Evolutionary conservation across 1,140 invertebrate genomes (phyloP).

Genomic region (Hyles euphorbiae): DNA sequence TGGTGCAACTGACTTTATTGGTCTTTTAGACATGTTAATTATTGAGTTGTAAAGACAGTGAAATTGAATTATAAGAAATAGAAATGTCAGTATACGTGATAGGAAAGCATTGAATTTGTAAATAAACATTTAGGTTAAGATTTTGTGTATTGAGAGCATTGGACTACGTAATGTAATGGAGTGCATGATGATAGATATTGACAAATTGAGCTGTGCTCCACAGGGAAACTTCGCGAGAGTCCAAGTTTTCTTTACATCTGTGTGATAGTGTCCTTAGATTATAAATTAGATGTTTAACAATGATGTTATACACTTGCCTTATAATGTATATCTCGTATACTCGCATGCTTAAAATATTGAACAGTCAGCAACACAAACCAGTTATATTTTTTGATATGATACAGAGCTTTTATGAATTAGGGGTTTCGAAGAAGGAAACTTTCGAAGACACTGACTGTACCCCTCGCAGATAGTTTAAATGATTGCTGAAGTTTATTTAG

Average conservation of each 20-base stretch:
- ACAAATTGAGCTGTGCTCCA: conserved; percentile 7
- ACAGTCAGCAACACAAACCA: not conserved
- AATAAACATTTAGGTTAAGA: conserved; percentile 18
- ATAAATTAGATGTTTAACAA: conserved; percentile 17
- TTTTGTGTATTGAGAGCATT: conserved; percentile 10
- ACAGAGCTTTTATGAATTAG: too few relatives aligned
- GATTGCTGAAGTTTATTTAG: conserved; percentile 7
- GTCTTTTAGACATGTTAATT: conserved; percentile 14
- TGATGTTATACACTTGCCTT: conserved; percentile 50
- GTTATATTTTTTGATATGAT: too few relatives aligned
- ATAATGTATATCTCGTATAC: conserved; percentile 43
- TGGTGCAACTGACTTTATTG: conserved; percentile 13
- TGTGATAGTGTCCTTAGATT: conserved; percentile 29
- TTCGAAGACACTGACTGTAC: not conserved
- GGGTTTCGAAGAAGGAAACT: not conserved
- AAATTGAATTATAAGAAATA: conserved; percentile 13
- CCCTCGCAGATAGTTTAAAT: conserved; percentile 7
- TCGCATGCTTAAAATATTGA: conserved; percentile 35
- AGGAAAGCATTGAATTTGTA: conserved; percentile 33
- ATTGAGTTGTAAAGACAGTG: conserved; percentile 12
- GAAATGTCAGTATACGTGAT: conserved; percentile 41
- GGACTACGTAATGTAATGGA: conserved; percentile 2
- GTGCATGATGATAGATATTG: not conserved
- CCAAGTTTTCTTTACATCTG: conserved; percentile 7
- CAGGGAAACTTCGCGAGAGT: conserved; percentile 1